These are phyloP conservation scores for Oreotragus oreotragus DNA, from an alignment of 2,113 vertebrate species.

Conservation along the genomic window DNA sequence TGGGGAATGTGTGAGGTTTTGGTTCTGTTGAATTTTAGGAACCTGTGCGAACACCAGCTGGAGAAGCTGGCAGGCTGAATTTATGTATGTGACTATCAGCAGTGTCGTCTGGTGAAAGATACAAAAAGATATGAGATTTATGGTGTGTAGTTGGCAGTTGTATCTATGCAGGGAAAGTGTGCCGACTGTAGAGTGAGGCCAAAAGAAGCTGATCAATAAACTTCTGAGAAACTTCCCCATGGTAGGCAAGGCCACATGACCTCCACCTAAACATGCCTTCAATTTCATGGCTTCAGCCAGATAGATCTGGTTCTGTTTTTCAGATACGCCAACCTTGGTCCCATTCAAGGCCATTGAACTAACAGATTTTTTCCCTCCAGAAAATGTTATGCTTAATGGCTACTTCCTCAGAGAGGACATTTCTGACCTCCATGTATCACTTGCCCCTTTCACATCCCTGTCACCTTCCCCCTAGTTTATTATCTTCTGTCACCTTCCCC, in stretches of 20 bases:
- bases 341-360: not conserved
- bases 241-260: not conserved
- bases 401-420: not conserved
- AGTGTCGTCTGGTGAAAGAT: not conserved
- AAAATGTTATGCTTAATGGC: not conserved
- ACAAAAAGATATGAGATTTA: not conserved
- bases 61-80: not conserved
- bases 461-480: not conserved
- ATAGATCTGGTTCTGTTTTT: not conserved
- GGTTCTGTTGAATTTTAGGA: not conserved
- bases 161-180: not conserved
- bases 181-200: not conserved
- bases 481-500: not conserved
- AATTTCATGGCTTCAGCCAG: not conserved
- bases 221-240: not conserved
- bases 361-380: not conserved
- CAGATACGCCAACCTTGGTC: not conserved
- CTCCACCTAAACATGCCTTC: accelerated
- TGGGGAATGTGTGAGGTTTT: not conserved
- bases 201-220: not conserved
- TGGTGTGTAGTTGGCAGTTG: not conserved
- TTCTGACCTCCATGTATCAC: not conserved
- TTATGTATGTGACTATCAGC: not conserved
- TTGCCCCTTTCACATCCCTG: not conserved
- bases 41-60: not conserved